phyloP scores from a whole-genome alignment of 2,113 vertebrate species.

The Epinephelus cyanopodus region DNA sequence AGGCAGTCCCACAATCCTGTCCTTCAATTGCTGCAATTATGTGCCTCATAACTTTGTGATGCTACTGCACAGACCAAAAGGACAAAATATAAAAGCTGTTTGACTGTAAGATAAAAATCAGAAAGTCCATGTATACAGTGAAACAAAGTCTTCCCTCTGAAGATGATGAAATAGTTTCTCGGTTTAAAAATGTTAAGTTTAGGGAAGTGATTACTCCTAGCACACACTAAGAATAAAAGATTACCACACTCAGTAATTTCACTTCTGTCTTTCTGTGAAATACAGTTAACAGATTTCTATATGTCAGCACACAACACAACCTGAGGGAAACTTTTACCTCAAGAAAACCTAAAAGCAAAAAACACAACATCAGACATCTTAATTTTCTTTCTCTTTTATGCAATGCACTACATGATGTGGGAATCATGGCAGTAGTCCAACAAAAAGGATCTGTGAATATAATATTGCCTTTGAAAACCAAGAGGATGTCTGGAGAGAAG shows the following conservation, averaged over 20 bases:
- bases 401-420: constrained; percentile 11
- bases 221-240: constrained; percentile 82
- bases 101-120: background rate
- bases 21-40: constrained; percentile 35
- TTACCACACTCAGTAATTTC: constrained; percentile 85
- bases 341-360: too few relatives aligned
- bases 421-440: constrained; percentile 30
- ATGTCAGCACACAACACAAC: constrained; percentile 68
- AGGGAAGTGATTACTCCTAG: constrained; percentile 81
- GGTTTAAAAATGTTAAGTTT: constrained; percentile 65
- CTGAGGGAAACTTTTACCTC: constrained; percentile 7
- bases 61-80: background rate
- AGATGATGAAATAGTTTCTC: constrained; percentile 66
- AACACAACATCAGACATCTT: too few relatives aligned
- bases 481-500: constrained; percentile 87
- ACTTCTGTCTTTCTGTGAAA: constrained; percentile 82
- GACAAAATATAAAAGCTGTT: background rate
- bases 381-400: constrained; percentile 8
- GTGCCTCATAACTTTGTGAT: constrained; percentile 29
- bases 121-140: background rate
- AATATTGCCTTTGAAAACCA: constrained; percentile 54
- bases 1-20: constrained; percentile 19
- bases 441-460: constrained; percentile 44
- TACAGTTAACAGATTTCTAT: constrained; percentile 72
- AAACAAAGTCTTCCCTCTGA: constrained; percentile 30